Evolutionary conservation across 2,113 vertebrate genomes (phyloP).

Genomic region (Poeciliopsis turrubarensis): DNA sequence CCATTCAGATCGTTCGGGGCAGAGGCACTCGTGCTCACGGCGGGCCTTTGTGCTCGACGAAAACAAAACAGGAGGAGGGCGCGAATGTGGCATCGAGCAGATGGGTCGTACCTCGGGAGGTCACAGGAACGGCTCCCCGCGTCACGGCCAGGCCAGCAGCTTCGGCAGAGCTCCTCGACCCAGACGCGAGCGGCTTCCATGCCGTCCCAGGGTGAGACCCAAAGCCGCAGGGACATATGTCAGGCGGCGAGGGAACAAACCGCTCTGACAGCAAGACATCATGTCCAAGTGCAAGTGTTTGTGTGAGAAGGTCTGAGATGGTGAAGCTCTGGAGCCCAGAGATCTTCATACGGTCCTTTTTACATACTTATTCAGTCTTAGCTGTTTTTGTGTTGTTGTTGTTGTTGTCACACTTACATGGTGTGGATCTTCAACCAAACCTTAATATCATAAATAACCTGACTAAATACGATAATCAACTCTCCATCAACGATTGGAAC

Average conservation of each 20-base stretch:
- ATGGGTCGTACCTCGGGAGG: conserved; percentile 67
- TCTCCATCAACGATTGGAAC: background rate
- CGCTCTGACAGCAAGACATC: conserved; percentile 21
- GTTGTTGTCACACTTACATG: too few relatives aligned
- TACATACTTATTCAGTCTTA: background rate
- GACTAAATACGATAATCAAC: background rate
- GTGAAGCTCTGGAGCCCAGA: background rate
- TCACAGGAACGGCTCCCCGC: conserved; percentile 45
- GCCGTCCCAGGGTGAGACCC: conserved; percentile 46
- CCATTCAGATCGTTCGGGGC: conserved; percentile 24
- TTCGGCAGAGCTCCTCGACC: conserved; percentile 25
- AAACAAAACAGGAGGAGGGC: conserved; percentile 48
- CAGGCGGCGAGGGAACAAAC: conserved; percentile 27
- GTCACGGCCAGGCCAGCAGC: conserved; percentile 12
- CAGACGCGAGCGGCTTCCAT: conserved; percentile 28
- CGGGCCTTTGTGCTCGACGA: conserved; percentile 29
- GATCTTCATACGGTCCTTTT: background rate
- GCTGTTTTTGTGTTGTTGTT: too few relatives aligned
- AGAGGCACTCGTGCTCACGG: background rate
- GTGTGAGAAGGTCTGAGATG: conserved; percentile 2
- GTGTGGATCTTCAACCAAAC: too few relatives aligned
- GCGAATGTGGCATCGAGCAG: conserved; percentile 59
- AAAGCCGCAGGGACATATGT: conserved; percentile 61
- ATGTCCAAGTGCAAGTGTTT: conserved; percentile 10
- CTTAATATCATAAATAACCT: background rate